These are phyloP conservation scores for Spinibarbus caldwelli DNA, from an alignment of 2,797 vertebrate genomes.

Conservation along the genomic window DNA sequence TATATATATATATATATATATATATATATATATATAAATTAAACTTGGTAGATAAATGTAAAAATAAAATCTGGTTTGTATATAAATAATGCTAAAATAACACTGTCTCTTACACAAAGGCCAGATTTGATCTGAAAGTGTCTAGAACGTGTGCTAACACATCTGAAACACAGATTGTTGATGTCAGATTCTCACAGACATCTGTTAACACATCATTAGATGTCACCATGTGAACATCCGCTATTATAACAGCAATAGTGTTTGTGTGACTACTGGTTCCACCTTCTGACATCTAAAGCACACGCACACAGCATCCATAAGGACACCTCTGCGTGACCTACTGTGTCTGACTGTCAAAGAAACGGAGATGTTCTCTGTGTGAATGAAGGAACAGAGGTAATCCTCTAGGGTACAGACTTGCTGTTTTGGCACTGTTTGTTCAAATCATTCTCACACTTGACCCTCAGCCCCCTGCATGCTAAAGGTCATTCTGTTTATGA, in stretches of 20 bases:
- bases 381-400: background rate
- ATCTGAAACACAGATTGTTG: background rate
- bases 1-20: too few species aligned
- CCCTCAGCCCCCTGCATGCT: slow-evolving; percentile 4
- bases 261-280: background rate
- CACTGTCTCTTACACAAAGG: background rate
- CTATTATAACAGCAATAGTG: background rate
- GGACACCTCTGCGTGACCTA: slow-evolving; percentile 15
- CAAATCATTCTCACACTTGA: slow-evolving; percentile 42
- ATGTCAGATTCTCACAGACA: background rate
- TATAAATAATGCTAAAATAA: background rate
- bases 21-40: too few species aligned
- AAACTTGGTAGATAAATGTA: too few species aligned
- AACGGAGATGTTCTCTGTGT: slow-evolving; percentile 30
- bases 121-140: background rate
- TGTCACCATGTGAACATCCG: background rate
- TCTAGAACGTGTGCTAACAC: background rate
- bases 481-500: slow-evolving; percentile 36
- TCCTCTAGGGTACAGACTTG: slow-evolving; percentile 32
- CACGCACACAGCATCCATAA: background rate
- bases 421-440: slow-evolving; percentile 43
- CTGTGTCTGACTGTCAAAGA: slow-evolving; percentile 22
- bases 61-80: background rate
- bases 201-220: slow-evolving; percentile 28
- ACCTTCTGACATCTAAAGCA: background rate